Evolutionary conservation across 2,797 vertebrate genomes (phyloP).

Genomic region (Limnodromus scolopaceus): DNA sequence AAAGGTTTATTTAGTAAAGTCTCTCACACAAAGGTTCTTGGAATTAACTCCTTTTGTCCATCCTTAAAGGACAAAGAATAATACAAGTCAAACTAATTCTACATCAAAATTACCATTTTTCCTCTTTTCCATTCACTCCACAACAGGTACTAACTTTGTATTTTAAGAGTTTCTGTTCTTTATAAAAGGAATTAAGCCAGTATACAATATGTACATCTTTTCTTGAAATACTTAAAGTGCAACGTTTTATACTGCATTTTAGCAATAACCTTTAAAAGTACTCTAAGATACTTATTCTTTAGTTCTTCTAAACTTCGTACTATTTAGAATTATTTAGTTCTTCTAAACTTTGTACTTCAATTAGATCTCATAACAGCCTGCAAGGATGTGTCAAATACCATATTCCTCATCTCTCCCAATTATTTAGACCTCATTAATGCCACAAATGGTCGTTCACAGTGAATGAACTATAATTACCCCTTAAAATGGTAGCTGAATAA

Average conservation of each 20-base stretch:
- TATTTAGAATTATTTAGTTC: background rate
- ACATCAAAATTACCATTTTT: background rate
- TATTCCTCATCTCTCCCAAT: background rate
- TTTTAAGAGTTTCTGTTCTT: background rate
- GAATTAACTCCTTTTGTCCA: background rate
- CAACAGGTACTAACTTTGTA: background rate
- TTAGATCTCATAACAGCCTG: background rate
- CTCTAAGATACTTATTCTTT: background rate
- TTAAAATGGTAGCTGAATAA: background rate
- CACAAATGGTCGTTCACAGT: background rate
- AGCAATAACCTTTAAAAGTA: background rate
- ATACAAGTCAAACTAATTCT: background rate
- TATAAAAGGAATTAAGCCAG: background rate
- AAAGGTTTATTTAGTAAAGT: background rate
- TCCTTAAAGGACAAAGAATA: background rate
- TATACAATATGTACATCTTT: background rate
- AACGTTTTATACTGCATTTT: background rate
- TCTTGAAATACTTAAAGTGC: background rate
- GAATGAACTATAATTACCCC: background rate
- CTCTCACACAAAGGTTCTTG: background rate
- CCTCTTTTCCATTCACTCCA: background rate
- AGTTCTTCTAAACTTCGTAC: background rate
- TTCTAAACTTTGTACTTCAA: background rate
- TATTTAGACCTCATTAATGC: background rate
- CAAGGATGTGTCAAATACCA: background rate